Evolutionary conservation across 1,140 invertebrate species (phyloP).

Genomic region (Papilio xuthus): DNA sequence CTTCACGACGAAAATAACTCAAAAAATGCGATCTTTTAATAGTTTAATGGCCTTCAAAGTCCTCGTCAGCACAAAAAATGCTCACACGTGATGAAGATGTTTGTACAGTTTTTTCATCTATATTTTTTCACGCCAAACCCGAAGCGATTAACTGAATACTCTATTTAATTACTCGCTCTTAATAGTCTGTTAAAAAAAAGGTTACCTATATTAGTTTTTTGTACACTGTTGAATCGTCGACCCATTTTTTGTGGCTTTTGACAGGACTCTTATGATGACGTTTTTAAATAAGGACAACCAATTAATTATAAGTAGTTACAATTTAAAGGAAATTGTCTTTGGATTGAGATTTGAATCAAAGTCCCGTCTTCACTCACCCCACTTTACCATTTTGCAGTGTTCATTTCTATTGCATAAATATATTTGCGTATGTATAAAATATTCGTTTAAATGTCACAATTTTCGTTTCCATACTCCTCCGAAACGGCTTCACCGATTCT

Average conservation of each 20-base stretch:
- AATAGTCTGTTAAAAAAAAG: constrained; percentile 56
- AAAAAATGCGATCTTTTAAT: constrained; percentile 19
- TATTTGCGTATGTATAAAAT: no score
- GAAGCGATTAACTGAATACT: constrained; percentile 60
- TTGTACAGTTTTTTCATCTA: constrained; percentile 45
- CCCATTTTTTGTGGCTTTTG: not conserved
- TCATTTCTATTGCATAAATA: no score
- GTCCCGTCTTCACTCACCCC: no score
- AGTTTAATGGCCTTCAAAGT: constrained; percentile 42
- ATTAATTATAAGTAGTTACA: not conserved
- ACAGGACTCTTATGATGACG: not conserved
- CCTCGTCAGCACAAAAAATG: constrained; percentile 41
- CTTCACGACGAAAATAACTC: not conserved
- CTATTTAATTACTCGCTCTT: constrained; percentile 62
- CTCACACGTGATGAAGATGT: constrained; percentile 54
- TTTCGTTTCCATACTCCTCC: no score
- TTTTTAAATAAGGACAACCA: not conserved
- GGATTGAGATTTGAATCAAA: not conserved
- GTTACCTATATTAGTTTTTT: constrained; percentile 51
- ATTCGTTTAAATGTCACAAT: no score
- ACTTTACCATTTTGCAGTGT: no score
- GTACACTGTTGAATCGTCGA: not conserved
- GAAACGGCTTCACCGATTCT: no score
- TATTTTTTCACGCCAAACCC: constrained; percentile 49
- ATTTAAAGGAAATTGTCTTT: not conserved